These are phyloP conservation scores for Erebia aethiops DNA, from an alignment of 2,888 invertebrate species.

Conservation along the genomic window DNA sequence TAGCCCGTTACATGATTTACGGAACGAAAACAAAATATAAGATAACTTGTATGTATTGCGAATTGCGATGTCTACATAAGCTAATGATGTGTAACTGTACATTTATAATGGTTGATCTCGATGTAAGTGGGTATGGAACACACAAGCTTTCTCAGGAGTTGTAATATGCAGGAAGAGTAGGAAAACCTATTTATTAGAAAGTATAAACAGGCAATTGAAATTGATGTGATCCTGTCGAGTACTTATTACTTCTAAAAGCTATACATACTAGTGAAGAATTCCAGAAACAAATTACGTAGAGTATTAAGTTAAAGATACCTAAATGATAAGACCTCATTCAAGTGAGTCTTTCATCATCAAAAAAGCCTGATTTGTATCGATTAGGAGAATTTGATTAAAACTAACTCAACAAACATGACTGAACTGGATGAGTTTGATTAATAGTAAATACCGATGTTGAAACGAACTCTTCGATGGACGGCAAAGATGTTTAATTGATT, in stretches of 20 bases:
- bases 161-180: neutral
- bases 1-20: neutral
- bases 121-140: neutral
- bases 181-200: neutral
- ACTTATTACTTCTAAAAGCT: neutral
- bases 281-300: neutral
- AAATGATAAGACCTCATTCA: too few relatives aligned
- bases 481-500: too few relatives aligned
- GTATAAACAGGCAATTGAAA: neutral
- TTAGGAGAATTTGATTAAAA: neutral
- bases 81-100: slow-evolving; percentile 8
- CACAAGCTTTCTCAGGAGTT: neutral
- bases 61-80: neutral
- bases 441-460: neutral
- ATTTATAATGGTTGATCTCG: neutral
- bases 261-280: neutral
- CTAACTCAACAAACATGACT: neutral
- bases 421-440: neutral
- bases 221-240: neutral
- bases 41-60: neutral
- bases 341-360: too few relatives aligned
- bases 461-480: too few relatives aligned
- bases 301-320: neutral
- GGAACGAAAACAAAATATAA: slow-evolving; percentile 12
- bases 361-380: neutral